Percentiles rank a stretch among this genome's conserved stretches.
Evolutionary conservation across 2,113 vertebrate species (phyloP).

Genomic region (Acanthochromis polyacanthus): DNA sequence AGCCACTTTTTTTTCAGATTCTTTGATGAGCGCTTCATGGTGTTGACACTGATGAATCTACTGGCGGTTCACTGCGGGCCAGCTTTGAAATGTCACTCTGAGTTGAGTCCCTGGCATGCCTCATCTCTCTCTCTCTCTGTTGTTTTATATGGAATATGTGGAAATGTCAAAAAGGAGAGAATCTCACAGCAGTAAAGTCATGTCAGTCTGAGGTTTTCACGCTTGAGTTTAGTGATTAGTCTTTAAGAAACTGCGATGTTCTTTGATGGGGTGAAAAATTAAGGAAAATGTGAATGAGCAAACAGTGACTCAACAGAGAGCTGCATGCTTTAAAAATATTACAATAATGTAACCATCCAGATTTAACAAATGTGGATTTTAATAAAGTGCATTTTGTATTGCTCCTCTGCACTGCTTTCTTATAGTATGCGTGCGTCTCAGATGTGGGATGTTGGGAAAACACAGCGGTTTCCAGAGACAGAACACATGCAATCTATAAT

Average conservation of each 20-base stretch:
- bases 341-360: background rate
- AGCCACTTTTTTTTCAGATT: conserved; percentile 49
- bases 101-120: conserved; percentile 65
- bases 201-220: conserved; percentile 44
- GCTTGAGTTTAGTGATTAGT: conserved; percentile 33
- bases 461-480: background rate
- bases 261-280: background rate
- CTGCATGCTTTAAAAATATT: background rate
- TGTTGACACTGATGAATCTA: conserved; percentile 82
- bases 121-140: conserved; percentile 41
- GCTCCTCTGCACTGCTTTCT: background rate
- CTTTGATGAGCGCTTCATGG: conserved; percentile 59
- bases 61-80: conserved; percentile 73
- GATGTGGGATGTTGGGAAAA: background rate
- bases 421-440: background rate
- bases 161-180: conserved; percentile 67
- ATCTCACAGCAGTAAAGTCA: conserved; percentile 31
- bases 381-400: background rate
- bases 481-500: background rate
- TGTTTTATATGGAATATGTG: conserved; percentile 47
- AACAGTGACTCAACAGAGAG: conserved; percentile 16
- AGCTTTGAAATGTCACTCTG: conserved; percentile 80
- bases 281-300: conserved; percentile 34
- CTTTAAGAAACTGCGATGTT: conserved; percentile 1
- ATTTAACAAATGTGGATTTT: background rate